Conservation (phyloP, 2,113 vertebrate species). For the Cromileptes altivelis region DNA sequence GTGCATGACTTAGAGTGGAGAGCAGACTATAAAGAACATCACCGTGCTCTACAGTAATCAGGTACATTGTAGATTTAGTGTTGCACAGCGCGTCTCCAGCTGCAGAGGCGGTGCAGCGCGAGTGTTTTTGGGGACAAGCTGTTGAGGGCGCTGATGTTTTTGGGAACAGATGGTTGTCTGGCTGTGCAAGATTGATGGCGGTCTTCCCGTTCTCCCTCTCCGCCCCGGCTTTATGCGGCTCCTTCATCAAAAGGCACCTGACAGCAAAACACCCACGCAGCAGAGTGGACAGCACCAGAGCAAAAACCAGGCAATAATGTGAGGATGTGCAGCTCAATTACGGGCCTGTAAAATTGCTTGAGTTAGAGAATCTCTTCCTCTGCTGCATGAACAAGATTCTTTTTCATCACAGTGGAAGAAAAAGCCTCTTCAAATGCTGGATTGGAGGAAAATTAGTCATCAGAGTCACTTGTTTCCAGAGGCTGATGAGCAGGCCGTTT, state of each 20-base stretch:
- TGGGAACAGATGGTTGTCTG: slow-evolving; percentile 59
- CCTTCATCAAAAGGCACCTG: slow-evolving; percentile 66
- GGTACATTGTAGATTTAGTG: neutral
- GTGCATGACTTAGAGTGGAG: slow-evolving; percentile 1
- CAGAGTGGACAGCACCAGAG: slow-evolving; percentile 43
- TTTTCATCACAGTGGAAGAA: neutral
- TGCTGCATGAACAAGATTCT: slow-evolving; percentile 6
- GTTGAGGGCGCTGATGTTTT: slow-evolving; percentile 59
- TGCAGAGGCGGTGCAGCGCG: slow-evolving; percentile 39
- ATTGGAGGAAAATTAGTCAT: slow-evolving; percentile 53
- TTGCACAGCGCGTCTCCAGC: slow-evolving; percentile 17
- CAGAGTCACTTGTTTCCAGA: slow-evolving; percentile 56
- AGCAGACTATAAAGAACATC: neutral
- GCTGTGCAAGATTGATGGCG: slow-evolving; percentile 61
- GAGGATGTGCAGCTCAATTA: slow-evolving; percentile 49
- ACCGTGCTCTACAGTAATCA: neutral
- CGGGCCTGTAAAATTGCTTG: slow-evolving; percentile 12
- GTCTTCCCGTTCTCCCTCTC: slow-evolving; percentile 13
- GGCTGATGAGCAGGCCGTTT: slow-evolving; percentile 51
- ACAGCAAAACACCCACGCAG: slow-evolving; percentile 59
- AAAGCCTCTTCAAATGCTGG: slow-evolving; percentile 5
- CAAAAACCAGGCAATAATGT: slow-evolving; percentile 22
- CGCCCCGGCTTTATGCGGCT: slow-evolving; percentile 52
- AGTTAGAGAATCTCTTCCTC: slow-evolving; percentile 19
- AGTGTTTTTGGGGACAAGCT: slow-evolving; percentile 57